Percentiles rank a stretch among this genome's conserved stretches.
Conservation (phyloP, 2,113 vertebrate species). For the Nothobranchius kuhntae region DNA sequence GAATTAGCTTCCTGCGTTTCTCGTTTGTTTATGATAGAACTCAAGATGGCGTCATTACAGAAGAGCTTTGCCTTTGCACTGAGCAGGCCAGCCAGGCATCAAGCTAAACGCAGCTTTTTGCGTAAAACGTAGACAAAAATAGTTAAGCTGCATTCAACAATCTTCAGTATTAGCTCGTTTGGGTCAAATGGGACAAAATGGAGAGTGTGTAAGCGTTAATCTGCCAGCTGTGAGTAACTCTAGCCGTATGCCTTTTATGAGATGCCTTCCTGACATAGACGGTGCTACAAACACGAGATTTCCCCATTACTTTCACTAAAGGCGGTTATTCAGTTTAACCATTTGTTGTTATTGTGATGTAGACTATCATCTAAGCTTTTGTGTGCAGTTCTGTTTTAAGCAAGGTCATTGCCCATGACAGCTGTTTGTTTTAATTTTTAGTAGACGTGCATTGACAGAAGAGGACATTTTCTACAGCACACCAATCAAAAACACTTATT, state of each 20-base stretch:
- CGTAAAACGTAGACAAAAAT: background rate
- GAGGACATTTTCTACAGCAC: constrained; percentile 14
- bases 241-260: constrained; percentile 13
- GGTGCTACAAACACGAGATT: constrained; percentile 41
- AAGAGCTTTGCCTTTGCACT: constrained; percentile 75
- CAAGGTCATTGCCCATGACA: constrained; percentile 55
- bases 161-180: background rate
- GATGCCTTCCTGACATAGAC: constrained; percentile 65
- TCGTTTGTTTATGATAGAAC: constrained; percentile 82
- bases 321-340: background rate
- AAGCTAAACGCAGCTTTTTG: background rate
- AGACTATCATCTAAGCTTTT: background rate
- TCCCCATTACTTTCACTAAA: constrained; percentile 4
- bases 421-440: constrained; percentile 34
- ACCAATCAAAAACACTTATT: background rate
- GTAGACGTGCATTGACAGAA: constrained; percentile 21
- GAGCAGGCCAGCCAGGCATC: constrained; percentile 59
- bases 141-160: background rate
- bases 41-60: constrained; percentile 82
- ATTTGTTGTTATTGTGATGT: background rate
- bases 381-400: background rate
- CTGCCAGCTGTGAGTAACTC: constrained; percentile 20
- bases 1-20: constrained; percentile 76
- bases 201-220: background rate
- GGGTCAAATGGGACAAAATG: background rate